These are phyloP conservation scores for Anastrepha obliqua DNA, from an alignment of 1,140 invertebrate genomes.

Conservation along the genomic window DNA sequence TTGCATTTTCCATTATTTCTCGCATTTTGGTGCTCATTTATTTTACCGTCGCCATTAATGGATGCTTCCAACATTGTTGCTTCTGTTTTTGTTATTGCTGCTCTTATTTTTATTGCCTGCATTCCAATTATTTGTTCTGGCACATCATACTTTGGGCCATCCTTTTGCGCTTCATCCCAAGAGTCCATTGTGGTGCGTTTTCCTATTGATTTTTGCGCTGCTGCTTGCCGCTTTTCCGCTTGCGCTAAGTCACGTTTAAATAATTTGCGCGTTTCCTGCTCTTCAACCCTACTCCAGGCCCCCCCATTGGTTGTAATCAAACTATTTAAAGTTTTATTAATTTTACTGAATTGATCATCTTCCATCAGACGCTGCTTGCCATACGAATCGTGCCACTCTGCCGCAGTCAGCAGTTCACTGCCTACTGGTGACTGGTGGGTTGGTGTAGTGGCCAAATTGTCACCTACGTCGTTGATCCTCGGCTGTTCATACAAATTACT, in stretches of 20 bases:
- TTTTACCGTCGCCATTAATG: not conserved
- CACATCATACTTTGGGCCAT: not conserved
- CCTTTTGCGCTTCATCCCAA: too few relatives aligned
- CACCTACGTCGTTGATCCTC: not conserved
- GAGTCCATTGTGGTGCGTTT: not conserved
- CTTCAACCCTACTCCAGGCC: too few relatives aligned
- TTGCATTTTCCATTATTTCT: conserved; percentile 49
- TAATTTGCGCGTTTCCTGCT: not conserved
- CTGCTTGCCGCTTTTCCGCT: not conserved
- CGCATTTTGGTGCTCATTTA: conserved; percentile 35
- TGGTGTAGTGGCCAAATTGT: conserved; percentile 27
- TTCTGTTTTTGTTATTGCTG: not conserved
- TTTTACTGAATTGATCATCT: not conserved
- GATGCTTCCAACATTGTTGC: not conserved
- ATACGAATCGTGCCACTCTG: not conserved
- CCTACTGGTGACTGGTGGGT: not conserved
- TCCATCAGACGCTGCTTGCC: not conserved
- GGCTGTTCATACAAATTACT: conserved; percentile 41
- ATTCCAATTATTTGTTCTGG: not conserved
- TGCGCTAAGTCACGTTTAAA: not conserved
- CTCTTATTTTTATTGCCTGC: not conserved
- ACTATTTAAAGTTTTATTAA: not conserved
- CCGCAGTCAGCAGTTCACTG: not conserved
- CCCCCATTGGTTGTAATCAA: not conserved
- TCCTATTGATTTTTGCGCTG: not conserved